phyloP scores from a whole-genome alignment of 2,113 vertebrate species.

The Pithys albifrons region DNA sequence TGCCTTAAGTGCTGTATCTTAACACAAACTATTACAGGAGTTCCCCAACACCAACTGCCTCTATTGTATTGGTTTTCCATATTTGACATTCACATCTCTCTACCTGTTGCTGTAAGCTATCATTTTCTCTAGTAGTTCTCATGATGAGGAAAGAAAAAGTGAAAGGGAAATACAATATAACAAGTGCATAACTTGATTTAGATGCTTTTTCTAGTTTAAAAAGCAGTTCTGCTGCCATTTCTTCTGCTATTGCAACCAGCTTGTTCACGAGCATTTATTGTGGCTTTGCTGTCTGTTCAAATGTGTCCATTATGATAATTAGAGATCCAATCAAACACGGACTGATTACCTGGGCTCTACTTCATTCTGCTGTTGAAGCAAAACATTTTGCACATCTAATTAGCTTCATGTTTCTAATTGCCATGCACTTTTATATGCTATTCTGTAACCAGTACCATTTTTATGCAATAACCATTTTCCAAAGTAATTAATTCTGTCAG shows the following conservation, averaged over 20 bases:
- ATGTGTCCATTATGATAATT: not conserved
- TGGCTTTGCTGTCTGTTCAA: not conserved
- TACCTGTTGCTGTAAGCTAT: not conserved
- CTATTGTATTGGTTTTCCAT: not conserved
- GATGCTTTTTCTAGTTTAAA: not conserved
- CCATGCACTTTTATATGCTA: not conserved
- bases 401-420: not conserved
- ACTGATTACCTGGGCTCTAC: not conserved
- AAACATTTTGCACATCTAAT: not conserved
- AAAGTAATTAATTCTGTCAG: slow-evolving; percentile 29
- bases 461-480: not conserved
- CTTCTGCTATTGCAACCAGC: not conserved
- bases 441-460: not conserved
- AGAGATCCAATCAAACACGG: not conserved
- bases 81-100: not conserved
- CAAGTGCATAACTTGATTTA: not conserved
- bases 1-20: not conserved
- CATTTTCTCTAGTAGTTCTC: not conserved
- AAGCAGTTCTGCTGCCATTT: fast-evolving
- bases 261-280: not conserved
- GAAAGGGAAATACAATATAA: not conserved
- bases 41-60: not conserved
- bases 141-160: not conserved
- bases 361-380: not conserved
- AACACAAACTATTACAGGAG: not conserved